Evolutionary conservation across 2,797 vertebrate species (phyloP).

Genomic region (Acomys russatus): DNA sequence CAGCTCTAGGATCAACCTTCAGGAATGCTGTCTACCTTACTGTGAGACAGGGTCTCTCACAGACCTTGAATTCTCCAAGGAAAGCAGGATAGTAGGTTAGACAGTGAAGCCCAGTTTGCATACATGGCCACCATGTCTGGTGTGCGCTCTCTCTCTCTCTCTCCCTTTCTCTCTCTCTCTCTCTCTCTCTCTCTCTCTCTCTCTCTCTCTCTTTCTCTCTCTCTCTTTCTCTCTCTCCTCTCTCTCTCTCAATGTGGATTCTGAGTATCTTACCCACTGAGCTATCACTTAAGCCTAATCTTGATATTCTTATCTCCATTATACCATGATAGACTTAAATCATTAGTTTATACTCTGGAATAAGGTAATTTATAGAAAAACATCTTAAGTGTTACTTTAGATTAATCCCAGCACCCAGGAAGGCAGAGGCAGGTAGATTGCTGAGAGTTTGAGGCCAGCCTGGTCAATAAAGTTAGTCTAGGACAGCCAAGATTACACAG

Average conservation of each 20-base stretch:
- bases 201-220: neutral
- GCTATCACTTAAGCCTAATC: too few species aligned
- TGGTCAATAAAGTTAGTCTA: too few species aligned
- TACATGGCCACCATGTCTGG: neutral
- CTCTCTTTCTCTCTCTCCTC: neutral
- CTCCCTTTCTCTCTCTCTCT: neutral
- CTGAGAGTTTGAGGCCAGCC: too few species aligned
- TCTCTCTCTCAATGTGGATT: too few species aligned
- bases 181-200: neutral
- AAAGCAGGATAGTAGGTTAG: neutral
- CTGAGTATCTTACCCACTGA: too few species aligned
- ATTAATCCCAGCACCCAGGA: too few species aligned
- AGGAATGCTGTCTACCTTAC: neutral
- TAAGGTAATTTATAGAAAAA: constrained; percentile 27
- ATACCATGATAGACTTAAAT: constrained; percentile 15
- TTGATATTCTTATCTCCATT: constrained; percentile 18
- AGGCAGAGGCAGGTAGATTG: too few species aligned
- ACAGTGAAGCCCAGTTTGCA: neutral
- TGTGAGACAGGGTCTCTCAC: neutral
- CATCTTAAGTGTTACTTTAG: too few species aligned
- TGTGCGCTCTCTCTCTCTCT: neutral
- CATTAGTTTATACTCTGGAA: neutral
- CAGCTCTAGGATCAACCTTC: neutral
- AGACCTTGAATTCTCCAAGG: neutral
- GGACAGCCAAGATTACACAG: too few species aligned